Conservation (phyloP, 30 jellyfish, hydroid and myxozoan species). For the Cassiopea andromeda region DNA sequence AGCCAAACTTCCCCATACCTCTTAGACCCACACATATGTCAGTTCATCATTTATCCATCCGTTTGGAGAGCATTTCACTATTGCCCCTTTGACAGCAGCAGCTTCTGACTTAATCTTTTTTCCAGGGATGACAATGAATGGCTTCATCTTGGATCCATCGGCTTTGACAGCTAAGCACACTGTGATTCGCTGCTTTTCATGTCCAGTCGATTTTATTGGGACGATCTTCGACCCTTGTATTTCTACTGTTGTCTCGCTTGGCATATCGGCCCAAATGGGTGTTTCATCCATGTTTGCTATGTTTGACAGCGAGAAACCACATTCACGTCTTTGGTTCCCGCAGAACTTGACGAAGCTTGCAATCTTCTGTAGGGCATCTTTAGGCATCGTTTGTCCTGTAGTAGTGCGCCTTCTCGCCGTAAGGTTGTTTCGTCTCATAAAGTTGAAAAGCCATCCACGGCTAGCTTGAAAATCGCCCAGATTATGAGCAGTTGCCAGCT, state of each 20-base stretch:
- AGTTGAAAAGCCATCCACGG: conserved; percentile 51
- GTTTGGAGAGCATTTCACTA: neutral
- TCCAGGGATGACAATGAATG: neutral
- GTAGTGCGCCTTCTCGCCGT: conserved; percentile 52
- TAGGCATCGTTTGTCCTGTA: conserved; percentile 49
- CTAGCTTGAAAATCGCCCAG: conserved; percentile 53
- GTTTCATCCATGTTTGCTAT: conserved; percentile 54
- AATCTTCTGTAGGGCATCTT: conserved; percentile 31
- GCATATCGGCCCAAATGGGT: neutral
- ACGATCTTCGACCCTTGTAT: neutral
- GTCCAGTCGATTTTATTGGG: neutral
- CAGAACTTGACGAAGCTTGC: conserved; percentile 16
- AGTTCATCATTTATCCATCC: neutral
- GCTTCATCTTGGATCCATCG: neutral
- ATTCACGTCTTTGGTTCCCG: neutral
- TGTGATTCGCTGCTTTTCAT: neutral
- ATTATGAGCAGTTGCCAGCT: conserved; percentile 25
- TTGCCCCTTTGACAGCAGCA: neutral
- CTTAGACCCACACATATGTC: neutral
- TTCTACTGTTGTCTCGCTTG: neutral
- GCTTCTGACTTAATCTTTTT: neutral
- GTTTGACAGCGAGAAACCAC: conserved; percentile 12
- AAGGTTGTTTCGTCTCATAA: conserved; percentile 8
- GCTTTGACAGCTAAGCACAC: neutral
- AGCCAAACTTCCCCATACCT: neutral